Evolutionary conservation across 2,888 invertebrate species (phyloP).

Genomic region (Oscheius onirici): DNA sequence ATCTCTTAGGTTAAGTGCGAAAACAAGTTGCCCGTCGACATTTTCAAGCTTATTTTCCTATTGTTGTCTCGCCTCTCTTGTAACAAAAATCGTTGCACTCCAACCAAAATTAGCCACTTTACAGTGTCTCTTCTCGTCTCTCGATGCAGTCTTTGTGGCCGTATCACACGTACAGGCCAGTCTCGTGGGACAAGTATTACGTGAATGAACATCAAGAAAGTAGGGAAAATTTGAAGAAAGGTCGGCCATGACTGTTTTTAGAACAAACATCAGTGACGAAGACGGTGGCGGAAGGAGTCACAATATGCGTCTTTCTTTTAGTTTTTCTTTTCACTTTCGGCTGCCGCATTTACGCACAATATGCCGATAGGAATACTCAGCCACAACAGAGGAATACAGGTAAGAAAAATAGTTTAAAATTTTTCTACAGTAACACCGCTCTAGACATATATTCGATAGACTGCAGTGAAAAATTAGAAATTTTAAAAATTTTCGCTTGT

Average conservation of each 20-base stretch:
- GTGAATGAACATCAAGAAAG: conserved; percentile 61
- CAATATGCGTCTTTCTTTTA: conserved; percentile 64
- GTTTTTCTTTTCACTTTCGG: conserved; percentile 68
- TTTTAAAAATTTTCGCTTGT: too few relatives aligned
- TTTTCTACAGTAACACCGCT: not conserved
- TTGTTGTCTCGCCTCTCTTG: not conserved
- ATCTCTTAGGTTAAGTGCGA: too few relatives aligned
- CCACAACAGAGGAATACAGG: conserved; percentile 20
- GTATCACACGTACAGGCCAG: conserved; percentile 61
- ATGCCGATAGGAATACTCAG: conserved; percentile 45
- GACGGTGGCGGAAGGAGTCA: conserved; percentile 66
- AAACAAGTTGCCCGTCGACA: not conserved
- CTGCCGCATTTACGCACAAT: conserved; percentile 64
- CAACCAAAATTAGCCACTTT: not conserved
- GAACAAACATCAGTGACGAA: conserved; percentile 63
- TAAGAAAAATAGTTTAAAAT: not conserved
- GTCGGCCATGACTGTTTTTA: conserved; percentile 36
- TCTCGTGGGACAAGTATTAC: conserved; percentile 68
- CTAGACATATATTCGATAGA: too few relatives aligned
- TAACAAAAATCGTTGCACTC: not conserved
- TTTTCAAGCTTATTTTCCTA: not conserved
- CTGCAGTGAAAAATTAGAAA: too few relatives aligned
- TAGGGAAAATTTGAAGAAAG: conserved; percentile 28
- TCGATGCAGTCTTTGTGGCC: conserved; percentile 56
- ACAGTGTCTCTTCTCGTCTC: not conserved